Evolutionary conservation across 2,113 vertebrate genomes (phyloP).

Genomic region (Aldabrachelys gigantea): DNA sequence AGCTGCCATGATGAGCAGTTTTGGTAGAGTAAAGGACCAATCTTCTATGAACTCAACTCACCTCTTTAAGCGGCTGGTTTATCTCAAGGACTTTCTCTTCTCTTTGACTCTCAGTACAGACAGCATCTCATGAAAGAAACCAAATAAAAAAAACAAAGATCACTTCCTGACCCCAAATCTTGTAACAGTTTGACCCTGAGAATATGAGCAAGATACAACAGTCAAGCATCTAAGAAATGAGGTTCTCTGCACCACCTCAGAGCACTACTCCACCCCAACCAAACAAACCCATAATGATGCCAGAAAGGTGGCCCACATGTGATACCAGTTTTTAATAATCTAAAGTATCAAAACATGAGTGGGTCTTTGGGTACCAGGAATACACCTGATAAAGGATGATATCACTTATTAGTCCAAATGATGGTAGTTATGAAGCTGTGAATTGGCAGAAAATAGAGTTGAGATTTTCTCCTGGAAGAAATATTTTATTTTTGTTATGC

Average conservation of each 20-base stretch:
- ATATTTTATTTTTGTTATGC: neutral
- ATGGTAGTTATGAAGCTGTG: slow-evolving; percentile 36
- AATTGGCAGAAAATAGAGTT: slow-evolving; percentile 6
- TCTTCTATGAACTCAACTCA: neutral
- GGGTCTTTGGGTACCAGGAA: slow-evolving; percentile 40
- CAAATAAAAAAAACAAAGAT: neutral
- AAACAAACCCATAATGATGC: neutral
- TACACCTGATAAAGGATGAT: slow-evolving; percentile 43
- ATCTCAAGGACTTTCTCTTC: neutral
- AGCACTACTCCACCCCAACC: neutral
- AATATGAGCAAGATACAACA: neutral
- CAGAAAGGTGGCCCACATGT: neutral
- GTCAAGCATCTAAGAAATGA: neutral
- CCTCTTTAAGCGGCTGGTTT: neutral
- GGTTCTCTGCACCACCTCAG: neutral
- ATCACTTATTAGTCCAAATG: slow-evolving; percentile 49
- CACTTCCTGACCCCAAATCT: neutral
- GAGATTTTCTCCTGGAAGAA: neutral
- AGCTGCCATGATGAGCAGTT: neutral
- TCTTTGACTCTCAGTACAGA: neutral
- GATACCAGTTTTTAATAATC: neutral
- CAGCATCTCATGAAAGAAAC: neutral
- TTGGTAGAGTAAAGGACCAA: neutral
- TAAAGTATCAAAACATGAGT: neutral
- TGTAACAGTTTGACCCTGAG: neutral